Conservation (phyloP, 2,113 vertebrate species). For the Mastomys coucha region DNA sequence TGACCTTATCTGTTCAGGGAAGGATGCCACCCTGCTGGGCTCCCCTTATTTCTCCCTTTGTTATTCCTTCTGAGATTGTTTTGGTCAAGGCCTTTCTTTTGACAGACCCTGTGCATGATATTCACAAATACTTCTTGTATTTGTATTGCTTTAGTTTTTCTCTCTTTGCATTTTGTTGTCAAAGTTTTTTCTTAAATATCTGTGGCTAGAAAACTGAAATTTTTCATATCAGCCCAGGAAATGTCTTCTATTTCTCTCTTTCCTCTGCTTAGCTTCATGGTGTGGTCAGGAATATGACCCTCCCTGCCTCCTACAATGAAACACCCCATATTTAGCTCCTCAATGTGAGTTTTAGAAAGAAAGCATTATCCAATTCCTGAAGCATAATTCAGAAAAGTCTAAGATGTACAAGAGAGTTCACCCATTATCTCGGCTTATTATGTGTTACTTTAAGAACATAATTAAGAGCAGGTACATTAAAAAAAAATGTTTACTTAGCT, state of each 20-base stretch:
- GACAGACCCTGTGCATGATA: too few relatives aligned
- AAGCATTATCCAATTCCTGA: background rate
- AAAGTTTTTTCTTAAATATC: background rate
- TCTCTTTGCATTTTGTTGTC: background rate
- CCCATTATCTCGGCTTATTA: background rate
- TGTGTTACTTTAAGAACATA: background rate
- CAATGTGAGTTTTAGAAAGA: background rate
- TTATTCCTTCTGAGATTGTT: background rate
- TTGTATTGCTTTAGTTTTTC: background rate
- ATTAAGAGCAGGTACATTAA: background rate
- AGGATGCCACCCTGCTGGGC: rapidly evolving
- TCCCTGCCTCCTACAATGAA: background rate
- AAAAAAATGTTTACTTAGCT: background rate
- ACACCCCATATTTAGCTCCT: background rate
- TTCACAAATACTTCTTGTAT: background rate
- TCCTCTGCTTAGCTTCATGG: background rate
- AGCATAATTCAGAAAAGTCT: background rate
- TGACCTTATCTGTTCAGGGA: background rate
- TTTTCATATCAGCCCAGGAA: background rate
- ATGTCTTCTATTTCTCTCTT: background rate
- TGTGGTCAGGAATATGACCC: background rate
- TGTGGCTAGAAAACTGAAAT: background rate
- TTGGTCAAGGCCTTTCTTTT: background rate
- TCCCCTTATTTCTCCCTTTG: background rate
- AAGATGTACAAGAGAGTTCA: background rate